Percentiles rank a stretch among this genome's conserved stretches.
phyloP scores from a whole-genome alignment of 2,797 vertebrate species.

The Silurus lanzhouensis region DNA sequence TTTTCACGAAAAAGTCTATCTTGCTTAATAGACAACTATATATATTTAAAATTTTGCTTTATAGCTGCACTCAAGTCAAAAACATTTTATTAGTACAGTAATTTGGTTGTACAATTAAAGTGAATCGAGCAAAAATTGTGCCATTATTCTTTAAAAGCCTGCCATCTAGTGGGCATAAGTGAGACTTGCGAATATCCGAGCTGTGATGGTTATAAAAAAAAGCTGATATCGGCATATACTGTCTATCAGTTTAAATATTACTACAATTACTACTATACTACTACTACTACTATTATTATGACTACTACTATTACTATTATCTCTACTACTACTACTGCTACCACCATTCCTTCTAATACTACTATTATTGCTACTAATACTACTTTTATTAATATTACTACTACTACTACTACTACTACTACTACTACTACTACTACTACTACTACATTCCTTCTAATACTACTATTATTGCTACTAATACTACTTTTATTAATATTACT shows the following conservation, averaged over 20 bases:
- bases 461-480: too few relatives aligned
- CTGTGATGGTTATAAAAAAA: neutral
- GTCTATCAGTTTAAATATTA: neutral
- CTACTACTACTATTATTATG: neutral
- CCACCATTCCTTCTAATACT: too few relatives aligned
- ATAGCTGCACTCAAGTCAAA: neutral
- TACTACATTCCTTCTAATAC: too few relatives aligned
- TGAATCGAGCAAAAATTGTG: neutral
- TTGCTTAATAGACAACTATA: neutral
- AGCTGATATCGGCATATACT: neutral
- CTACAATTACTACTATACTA: neutral
- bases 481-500: too few relatives aligned
- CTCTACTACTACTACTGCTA: too few relatives aligned
- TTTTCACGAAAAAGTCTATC: neutral
- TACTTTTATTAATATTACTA: neutral
- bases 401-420: too few relatives aligned
- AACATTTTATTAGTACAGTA: neutral
- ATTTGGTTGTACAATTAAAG: neutral
- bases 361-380: too few relatives aligned
- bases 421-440: too few relatives aligned
- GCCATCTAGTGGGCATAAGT: constrained; percentile 6
- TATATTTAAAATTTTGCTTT: neutral
- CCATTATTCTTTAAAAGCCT: neutral
- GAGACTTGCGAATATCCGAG: neutral
- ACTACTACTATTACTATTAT: too few relatives aligned